Base-by-base conservation (phyloP, 2,888 invertebrate genomes). In the Lepetodrilus schrolli region DNA sequence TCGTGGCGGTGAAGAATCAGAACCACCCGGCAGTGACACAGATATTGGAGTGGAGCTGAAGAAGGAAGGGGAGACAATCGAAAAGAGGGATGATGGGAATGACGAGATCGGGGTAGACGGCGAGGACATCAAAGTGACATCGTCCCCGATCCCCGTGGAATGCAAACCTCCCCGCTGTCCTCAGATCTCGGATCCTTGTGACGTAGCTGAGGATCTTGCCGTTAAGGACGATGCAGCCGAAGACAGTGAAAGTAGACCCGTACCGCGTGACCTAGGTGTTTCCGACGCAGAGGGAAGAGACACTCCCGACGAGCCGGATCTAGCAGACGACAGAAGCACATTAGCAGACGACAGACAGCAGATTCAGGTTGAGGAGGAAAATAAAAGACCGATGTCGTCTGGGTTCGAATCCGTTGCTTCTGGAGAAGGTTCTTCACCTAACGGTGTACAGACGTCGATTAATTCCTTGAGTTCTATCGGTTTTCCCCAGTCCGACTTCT, bases 401-500 rank as follows among this genome's bases (percentile, higher is more conserved):
- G 58, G 30, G 30, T 58, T 58, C 58, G 58, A 58, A 23, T 58
- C 58, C 34, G 13, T 58, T 26, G 30, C 13, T 13, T 30, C 58
- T 23, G 23, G 43, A 1, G 68, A 47, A 5, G 23, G 26, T 5
- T 66, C 58, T 21, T 50, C 74, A 34, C 58, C 48, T 1, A 48
- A 38, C 4, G 36, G 72, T 8, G 49, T 73, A 26, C 74, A 77
- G 66, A 74, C 74, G 49, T 26, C 74, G 65, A 48, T 77, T 10
- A 70, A 68, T n/a, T 23, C 74, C 17, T 47, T 80, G 73, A 75
- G 77, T 8, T 34, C 68, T 4, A 66, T 74, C n/a, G 69, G 76
- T 36, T 74, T 81, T 74, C 74, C 76, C n/a, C 71, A 72, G 13
- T 73, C 78, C 13, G 77, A 79, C 66, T 72, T 80, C 66, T 73